Evolutionary conservation across 2,888 invertebrate genomes (phyloP).

Genomic region (Automeris io): DNA sequence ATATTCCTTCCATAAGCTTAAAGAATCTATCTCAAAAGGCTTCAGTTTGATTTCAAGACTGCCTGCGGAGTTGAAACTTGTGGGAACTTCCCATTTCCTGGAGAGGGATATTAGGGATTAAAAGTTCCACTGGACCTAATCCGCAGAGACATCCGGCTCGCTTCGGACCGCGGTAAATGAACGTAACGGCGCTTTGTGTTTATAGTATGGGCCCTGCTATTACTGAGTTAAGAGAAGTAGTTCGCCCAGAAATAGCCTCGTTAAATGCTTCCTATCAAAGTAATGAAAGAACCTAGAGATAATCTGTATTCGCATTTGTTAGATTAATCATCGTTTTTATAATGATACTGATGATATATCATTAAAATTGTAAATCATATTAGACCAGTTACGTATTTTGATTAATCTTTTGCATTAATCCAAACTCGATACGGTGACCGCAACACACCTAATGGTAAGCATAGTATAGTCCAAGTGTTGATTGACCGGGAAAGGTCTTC

Average conservation of each 20-base stretch:
- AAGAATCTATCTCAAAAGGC: not conserved
- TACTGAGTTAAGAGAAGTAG: not conserved
- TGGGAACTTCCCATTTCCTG: slow-evolving; percentile 17
- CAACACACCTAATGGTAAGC: too few relatives aligned
- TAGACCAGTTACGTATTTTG: too few relatives aligned
- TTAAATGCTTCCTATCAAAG: too few relatives aligned
- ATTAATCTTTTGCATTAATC: too few relatives aligned
- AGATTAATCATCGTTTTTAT: too few relatives aligned
- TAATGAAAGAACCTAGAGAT: too few relatives aligned
- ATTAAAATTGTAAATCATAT: too few relatives aligned
- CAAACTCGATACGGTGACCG: too few relatives aligned
- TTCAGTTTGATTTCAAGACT: slow-evolving; percentile 9
- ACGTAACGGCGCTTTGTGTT: slow-evolving; percentile 1
- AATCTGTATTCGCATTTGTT: too few relatives aligned
- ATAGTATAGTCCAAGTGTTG: too few relatives aligned
- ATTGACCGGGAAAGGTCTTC: too few relatives aligned
- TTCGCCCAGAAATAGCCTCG: not conserved
- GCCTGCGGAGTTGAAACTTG: slow-evolving; percentile 20
- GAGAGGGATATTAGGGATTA: slow-evolving; percentile 21
- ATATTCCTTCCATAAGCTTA: not conserved
- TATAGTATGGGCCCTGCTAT: not conserved
- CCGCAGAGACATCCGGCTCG: slow-evolving; percentile 2
- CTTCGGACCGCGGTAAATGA: not conserved
- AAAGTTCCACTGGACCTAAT: slow-evolving; percentile 16
- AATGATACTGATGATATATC: too few relatives aligned